These are phyloP conservation scores for Aradus depressus DNA, from an alignment of 2,888 invertebrate genomes.

Conservation along the genomic window DNA sequence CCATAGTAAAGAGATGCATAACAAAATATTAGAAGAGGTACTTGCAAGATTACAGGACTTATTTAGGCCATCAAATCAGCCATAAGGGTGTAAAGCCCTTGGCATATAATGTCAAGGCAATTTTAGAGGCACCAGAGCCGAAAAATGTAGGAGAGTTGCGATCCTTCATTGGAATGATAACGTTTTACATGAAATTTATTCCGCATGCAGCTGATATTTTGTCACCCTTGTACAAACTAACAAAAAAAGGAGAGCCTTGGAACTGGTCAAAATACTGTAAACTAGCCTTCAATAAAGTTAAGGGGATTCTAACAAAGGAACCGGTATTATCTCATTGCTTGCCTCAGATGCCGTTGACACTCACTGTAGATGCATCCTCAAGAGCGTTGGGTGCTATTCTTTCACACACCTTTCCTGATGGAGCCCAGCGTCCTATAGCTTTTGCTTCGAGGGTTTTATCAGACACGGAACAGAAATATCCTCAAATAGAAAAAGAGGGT, in stretches of 20 bases:
- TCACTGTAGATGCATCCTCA: constrained; percentile 11
- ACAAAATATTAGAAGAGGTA: neutral
- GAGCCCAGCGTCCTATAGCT: neutral
- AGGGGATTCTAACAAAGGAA: neutral
- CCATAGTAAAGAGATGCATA: constrained; percentile 9
- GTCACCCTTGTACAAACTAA: constrained; percentile 12
- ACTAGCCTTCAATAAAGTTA: constrained; percentile 11
- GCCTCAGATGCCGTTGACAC: neutral
- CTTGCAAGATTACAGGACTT: too few species aligned
- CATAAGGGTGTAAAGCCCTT: constrained; percentile 14
- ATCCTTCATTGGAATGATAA: constrained; percentile 32
- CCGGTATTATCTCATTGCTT: constrained; percentile 19
- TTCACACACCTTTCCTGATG: neutral
- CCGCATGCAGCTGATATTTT: constrained; percentile 12
- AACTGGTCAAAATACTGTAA: constrained; percentile 10
- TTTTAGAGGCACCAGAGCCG: constrained; percentile 28
- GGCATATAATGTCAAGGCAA: constrained; percentile 25
- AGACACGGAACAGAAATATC: neutral
- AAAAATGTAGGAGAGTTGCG: constrained; percentile 26
- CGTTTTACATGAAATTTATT: constrained; percentile 34
- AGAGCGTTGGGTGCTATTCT: constrained; percentile 14
- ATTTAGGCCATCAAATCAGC: constrained; percentile 18
- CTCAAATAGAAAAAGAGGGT: constrained; percentile 7
- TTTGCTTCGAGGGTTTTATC: neutral
- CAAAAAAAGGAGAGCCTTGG: constrained; percentile 5